Base-by-base conservation (phyloP, 2,888 invertebrate genomes). In the Clunio marinus region DNA sequence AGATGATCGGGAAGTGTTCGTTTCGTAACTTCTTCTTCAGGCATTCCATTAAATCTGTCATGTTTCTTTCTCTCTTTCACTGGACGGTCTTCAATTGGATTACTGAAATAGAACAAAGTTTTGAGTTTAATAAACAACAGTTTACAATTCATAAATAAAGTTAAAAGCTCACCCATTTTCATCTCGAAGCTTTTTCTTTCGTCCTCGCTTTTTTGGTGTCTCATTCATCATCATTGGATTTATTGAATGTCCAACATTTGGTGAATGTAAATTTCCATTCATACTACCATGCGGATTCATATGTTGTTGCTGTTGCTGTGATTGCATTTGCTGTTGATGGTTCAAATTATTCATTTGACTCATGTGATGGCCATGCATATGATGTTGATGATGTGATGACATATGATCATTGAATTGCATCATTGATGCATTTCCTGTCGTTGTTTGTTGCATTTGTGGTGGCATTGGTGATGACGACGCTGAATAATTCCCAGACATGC, bases 1-100 rank as follows among this genome's bases (percentile, higher is more conserved):
- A 97, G 85, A 81, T 96, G 95, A 83, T 98, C 97, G 70, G 97
- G 96, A 77, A 98, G 85, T 72, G 92, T 91, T 75, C 94, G 85
- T 75, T 93, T 90, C 70, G 92, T 88, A 58, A 97, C 95, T 82
- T 97, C 96, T 78, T 96, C 96, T 81, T 96, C 96, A 70, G 93
- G 89, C 91, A 96, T 91, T 70, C 95, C 94, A 83, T 95, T 93
- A 81, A 95, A 95, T 71, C 94, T 87, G 81, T 95, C 94, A 80
- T 93, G 93, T 80, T 93, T 93, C 82, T 94, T 94, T 74, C 93
- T 84, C 80, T 93, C 93, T 80, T 93, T 94, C 75, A 83, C 80
- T 70, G 82, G 80, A 73, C 80, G 55, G 25, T 68, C 68, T 27
- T 68, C 68, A 41, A 68, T 58, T 15, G 68, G 68, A 68, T 68